Percentiles rank a stretch among this genome's conserved stretches.
phyloP scores from a whole-genome alignment of 2,888 invertebrate species.

The Drosophila ustulata region DNA sequence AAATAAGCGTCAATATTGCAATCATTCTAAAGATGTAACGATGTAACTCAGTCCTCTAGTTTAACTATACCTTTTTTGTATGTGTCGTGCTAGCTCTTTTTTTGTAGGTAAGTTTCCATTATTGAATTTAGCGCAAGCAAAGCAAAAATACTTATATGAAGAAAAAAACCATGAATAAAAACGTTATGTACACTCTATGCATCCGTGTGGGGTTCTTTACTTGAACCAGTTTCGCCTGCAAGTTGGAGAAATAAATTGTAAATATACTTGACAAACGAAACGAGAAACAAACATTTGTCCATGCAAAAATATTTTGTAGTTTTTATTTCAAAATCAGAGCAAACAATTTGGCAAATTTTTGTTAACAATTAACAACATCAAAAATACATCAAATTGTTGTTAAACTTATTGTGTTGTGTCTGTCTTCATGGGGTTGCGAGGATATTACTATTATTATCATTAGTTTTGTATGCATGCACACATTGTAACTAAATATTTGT shows the following conservation, averaged over 20 bases:
- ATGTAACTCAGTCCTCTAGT: slow-evolving; percentile 44
- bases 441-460: slow-evolving; percentile 37
- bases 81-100: slow-evolving; percentile 47
- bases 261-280: slow-evolving; percentile 13
- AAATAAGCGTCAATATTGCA: slow-evolving; percentile 25
- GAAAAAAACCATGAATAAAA: slow-evolving; percentile 31
- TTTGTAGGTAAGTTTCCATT: slow-evolving; percentile 60
- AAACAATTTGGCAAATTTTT: slow-evolving; percentile 66
- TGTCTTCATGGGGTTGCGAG: slow-evolving; percentile 72
- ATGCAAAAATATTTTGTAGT: slow-evolving; percentile 29
- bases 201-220: slow-evolving; percentile 33
- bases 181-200: slow-evolving; percentile 36
- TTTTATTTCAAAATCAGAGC: slow-evolving; percentile 43
- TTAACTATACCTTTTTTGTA: slow-evolving; percentile 25
- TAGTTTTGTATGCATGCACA: slow-evolving; percentile 36
- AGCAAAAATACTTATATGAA: slow-evolving; percentile 41
- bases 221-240: slow-evolving; percentile 69
- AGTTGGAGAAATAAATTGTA: slow-evolving; percentile 4
- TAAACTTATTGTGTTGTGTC: slow-evolving; percentile 20
- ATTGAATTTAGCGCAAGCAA: slow-evolving; percentile 64
- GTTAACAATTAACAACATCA: slow-evolving; percentile 59
- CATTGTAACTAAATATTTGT: slow-evolving; percentile 34
- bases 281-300: slow-evolving; percentile 42
- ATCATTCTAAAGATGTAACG: slow-evolving; percentile 24
- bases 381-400: slow-evolving; percentile 34